phyloP scores from a whole-genome alignment of 2,113 vertebrate species.

The Zosterops hypoxanthus region DNA sequence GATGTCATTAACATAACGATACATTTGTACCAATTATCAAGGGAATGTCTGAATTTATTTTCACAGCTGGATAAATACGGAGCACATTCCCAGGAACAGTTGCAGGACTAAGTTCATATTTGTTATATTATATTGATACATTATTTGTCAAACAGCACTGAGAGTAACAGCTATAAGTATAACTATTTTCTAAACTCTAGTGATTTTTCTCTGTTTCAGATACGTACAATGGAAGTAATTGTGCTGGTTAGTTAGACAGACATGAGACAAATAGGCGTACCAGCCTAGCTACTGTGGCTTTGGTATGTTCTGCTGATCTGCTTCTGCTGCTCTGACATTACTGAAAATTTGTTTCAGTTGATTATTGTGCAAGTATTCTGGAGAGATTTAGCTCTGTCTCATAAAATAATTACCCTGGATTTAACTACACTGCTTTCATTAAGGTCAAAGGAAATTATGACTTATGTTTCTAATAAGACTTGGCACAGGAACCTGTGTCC shows the following conservation, averaged over 20 bases:
- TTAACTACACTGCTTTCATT: slow-evolving; percentile 14
- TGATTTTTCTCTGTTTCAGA: background rate
- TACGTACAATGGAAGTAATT: background rate
- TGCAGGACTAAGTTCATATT: background rate
- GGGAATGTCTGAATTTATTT: slow-evolving; percentile 14
- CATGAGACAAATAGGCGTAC: rapidly evolving
- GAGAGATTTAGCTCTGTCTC: background rate
- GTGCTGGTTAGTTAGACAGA: background rate
- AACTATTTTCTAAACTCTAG: background rate
- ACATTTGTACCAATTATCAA: background rate
- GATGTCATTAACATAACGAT: background rate
- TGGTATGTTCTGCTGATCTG: background rate
- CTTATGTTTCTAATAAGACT: background rate
- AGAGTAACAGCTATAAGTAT: background rate
- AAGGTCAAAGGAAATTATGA: slow-evolving; percentile 6
- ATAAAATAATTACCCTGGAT: slow-evolving; percentile 13
- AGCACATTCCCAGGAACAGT: background rate
- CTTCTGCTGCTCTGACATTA: background rate
- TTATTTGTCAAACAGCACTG: background rate
- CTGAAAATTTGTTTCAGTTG: background rate
- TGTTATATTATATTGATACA: background rate
- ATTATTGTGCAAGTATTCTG: background rate
- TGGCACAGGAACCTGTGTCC: background rate
- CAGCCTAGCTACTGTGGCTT: background rate
- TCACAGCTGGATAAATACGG: background rate